Conservation (phyloP, 1,140 invertebrate species). For the Mylabris phalerata region DNA sequence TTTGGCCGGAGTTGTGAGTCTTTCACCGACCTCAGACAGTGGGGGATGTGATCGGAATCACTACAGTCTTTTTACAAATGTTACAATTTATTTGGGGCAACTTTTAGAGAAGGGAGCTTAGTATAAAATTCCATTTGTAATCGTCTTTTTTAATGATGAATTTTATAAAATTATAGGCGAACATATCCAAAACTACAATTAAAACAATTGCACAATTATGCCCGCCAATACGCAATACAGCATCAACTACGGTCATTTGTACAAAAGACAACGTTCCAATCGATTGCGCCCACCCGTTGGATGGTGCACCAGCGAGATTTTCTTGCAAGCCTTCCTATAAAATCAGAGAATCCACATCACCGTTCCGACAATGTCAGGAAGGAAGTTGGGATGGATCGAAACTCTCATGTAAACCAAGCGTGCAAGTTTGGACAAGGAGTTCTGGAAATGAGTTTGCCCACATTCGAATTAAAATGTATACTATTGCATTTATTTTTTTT, state of each 20-base stretch:
- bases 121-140: too few species aligned
- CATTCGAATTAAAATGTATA: too few species aligned
- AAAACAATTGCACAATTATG: too few species aligned
- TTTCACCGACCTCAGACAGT: background rate
- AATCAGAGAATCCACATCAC: background rate
- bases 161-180: too few species aligned
- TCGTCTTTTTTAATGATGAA: too few species aligned
- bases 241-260: background rate
- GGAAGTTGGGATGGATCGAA: background rate
- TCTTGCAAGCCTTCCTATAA: constrained; percentile 1
- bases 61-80: background rate
- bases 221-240: too few species aligned
- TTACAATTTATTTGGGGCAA: background rate
- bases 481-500: constrained; percentile 22
- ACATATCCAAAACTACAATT: too few species aligned
- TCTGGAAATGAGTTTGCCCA: too few species aligned
- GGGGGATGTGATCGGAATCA: too few species aligned
- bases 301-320: constrained; percentile 3
- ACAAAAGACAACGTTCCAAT: background rate
- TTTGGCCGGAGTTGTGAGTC: constrained; percentile 5
- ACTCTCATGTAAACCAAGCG: too few species aligned
- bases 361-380: background rate
- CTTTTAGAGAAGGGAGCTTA: too few species aligned
- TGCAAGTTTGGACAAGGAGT: too few species aligned
- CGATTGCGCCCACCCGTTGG: background rate